Evolutionary conservation across 1,140 invertebrate species (phyloP).

Genomic region (Cydia pomonella): DNA sequence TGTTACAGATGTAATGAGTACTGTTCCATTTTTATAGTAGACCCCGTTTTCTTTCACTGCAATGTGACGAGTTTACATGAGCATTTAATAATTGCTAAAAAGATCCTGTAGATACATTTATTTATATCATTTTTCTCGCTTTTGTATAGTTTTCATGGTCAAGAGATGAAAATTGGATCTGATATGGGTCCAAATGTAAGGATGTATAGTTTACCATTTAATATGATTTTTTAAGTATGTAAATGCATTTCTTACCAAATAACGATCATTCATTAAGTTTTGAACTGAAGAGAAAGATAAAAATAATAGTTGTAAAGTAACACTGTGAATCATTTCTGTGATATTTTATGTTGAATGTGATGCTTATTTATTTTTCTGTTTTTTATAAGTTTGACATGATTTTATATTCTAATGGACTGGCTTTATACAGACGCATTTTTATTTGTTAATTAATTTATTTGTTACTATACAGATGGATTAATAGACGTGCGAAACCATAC

Average conservation of each 20-base stretch:
- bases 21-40: not conserved
- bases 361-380: slow-evolving; percentile 24
- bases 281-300: not conserved
- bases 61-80: not conserved
- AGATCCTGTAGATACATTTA: not conserved
- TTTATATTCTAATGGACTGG: not conserved
- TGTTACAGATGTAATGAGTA: slow-evolving; percentile 1
- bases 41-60: slow-evolving; percentile 1
- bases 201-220: not conserved
- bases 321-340: slow-evolving; percentile 29
- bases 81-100: not conserved
- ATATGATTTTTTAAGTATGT: not conserved
- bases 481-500: not conserved
- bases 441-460: slow-evolving; percentile 10
- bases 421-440: not conserved
- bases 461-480: not conserved
- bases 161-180: not conserved
- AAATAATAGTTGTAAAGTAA: slow-evolving; percentile 14
- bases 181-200: slow-evolving; percentile 23
- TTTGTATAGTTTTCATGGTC: not conserved
- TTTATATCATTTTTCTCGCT: not conserved
- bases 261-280: slow-evolving; percentile 8
- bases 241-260: slow-evolving; percentile 28
- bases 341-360: slow-evolving; percentile 31
- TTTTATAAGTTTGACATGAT: slow-evolving; percentile 1